Percentiles rank a stretch among this genome's conserved stretches.
These are phyloP conservation scores for Desmophyllum pertusum DNA, from an alignment of 92 coral and sea anemone species.

Conservation along the genomic window DNA sequence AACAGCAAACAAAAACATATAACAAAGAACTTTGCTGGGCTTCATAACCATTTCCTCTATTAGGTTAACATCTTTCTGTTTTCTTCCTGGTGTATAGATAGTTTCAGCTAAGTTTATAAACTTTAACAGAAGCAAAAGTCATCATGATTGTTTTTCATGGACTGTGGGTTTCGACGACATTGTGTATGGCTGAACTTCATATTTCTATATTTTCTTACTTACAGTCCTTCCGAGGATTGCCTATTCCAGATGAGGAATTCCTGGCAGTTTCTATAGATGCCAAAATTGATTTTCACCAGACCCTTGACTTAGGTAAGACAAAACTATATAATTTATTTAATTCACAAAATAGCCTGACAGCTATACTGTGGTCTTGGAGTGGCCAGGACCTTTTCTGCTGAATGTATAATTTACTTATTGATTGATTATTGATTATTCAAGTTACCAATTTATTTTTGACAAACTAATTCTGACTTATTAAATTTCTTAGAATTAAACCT, in stretches of 20 bases:
- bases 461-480: background rate
- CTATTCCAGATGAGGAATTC: constrained; percentile 88
- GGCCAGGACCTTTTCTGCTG: too few relatives aligned
- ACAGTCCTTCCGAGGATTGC: constrained; percentile 77
- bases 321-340: background rate
- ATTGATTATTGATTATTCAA: background rate
- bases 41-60: too few relatives aligned
- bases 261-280: constrained; percentile 84
- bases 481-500: constrained; percentile 76
- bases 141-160: background rate
- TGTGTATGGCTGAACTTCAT: background rate
- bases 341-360: too few relatives aligned
- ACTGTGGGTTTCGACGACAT: background rate
- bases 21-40: too few relatives aligned
- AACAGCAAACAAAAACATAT: too few relatives aligned
- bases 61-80: too few relatives aligned
- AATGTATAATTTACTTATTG: too few relatives aligned
- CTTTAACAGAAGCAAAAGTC: too few relatives aligned
- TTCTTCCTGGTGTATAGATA: too few relatives aligned
- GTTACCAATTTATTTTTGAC: background rate
- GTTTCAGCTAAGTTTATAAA: too few relatives aligned
- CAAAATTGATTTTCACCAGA: constrained; percentile 81
- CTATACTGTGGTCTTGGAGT: too few relatives aligned
- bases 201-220: background rate
- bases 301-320: constrained; percentile 77